These are phyloP conservation scores for Acleris literana DNA, from an alignment of 2,888 invertebrate genomes.

Conservation along the genomic window DNA sequence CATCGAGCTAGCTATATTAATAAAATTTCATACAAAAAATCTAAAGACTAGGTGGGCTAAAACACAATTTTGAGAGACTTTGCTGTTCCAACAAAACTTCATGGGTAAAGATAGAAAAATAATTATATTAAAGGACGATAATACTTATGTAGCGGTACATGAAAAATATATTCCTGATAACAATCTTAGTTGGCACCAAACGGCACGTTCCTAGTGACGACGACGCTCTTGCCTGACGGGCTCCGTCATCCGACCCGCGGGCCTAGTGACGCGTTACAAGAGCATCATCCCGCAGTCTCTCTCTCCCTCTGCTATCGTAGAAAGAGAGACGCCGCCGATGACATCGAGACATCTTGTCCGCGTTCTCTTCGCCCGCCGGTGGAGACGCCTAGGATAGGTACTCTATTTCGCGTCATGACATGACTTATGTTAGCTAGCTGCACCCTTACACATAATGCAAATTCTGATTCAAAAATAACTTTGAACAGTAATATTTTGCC, in stretches of 20 bases:
- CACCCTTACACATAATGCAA: slow-evolving; percentile 54
- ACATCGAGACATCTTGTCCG: too few species aligned
- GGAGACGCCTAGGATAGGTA: background rate
- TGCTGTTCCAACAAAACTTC: slow-evolving; percentile 48
- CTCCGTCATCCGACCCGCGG: too few species aligned
- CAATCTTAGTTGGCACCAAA: slow-evolving; percentile 49
- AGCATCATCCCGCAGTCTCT: too few species aligned
- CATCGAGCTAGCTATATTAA: slow-evolving; percentile 67
- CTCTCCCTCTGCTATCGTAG: too few species aligned
- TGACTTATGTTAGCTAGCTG: slow-evolving; percentile 57
- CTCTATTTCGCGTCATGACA: background rate
- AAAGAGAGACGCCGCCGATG: too few species aligned
- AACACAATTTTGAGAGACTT: slow-evolving; percentile 63
- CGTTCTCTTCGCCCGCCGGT: background rate
- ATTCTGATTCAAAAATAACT: slow-evolving; percentile 27
- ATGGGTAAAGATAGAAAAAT: slow-evolving; percentile 37
- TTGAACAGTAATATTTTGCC: slow-evolving; percentile 58
- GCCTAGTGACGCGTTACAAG: too few species aligned
- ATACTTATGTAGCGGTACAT: slow-evolving; percentile 24
- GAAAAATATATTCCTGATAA: slow-evolving; percentile 48
- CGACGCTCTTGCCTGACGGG: background rate
- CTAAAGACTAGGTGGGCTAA: slow-evolving; percentile 82
- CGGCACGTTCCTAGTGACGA: background rate
- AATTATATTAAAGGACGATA: slow-evolving; percentile 23
- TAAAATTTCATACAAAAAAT: slow-evolving; percentile 66